Evolutionary conservation across 30 jellyfish, hydroid and myxozoan species (phyloP).

Genomic region (Cassiopea andromeda): DNA sequence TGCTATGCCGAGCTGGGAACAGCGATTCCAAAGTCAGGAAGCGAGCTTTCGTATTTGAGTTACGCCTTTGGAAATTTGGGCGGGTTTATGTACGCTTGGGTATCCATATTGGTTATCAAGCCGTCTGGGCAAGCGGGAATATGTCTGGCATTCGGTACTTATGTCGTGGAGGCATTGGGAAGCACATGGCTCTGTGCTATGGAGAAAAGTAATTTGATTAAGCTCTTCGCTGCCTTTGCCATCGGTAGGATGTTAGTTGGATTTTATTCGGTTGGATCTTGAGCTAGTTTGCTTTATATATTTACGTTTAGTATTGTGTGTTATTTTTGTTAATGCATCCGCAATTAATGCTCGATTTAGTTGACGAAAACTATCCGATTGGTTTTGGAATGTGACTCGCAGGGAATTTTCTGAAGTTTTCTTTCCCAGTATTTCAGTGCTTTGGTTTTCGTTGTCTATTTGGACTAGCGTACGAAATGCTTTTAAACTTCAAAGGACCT

Average conservation of each 20-base stretch:
- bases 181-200: not conserved
- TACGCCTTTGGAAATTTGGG: constrained; percentile 58
- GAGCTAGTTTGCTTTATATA: no score
- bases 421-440: no score
- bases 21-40: constrained; percentile 64
- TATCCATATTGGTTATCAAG: constrained; percentile 32
- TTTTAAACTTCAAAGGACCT: no score
- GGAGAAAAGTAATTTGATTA: constrained; percentile 31
- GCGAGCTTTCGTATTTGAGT: constrained; percentile 61
- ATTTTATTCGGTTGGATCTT: no score
- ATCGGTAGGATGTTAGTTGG: constrained; percentile 69
- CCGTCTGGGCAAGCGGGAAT: constrained; percentile 81
- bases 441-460: no score
- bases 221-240: constrained; percentile 82
- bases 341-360: no score
- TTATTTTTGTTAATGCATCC: no score
- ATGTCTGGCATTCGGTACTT: constrained; percentile 66
- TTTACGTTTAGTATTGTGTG: no score
- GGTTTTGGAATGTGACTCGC: no score
- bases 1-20: constrained; percentile 91
- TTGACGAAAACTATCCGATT: no score
- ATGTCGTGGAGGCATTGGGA: constrained; percentile 53
- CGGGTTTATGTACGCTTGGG: constrained; percentile 75
- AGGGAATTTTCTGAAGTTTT: no score
- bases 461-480: no score